Evolutionary conservation across 2,113 vertebrate genomes (phyloP), one percentile per base, ranked within the genome.

Genomic region (Perca fluviatilis): DNA sequence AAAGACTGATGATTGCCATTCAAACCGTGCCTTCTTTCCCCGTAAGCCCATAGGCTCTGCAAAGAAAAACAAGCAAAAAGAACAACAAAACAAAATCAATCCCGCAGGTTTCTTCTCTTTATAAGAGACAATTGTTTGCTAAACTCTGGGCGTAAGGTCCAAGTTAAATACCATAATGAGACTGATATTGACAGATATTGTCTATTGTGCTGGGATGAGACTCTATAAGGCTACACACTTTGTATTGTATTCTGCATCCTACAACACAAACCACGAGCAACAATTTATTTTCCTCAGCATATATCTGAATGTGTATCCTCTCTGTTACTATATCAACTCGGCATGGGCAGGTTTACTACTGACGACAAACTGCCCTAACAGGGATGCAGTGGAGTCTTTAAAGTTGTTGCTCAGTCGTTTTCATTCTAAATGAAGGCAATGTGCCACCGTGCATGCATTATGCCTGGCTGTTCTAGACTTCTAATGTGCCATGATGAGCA

Each of bases 1-100:
- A 84, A 84, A 87, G 82, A 90, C 76, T 76, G 85, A 90, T 81
- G 84, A 88, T 83, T 89, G 74, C 65, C 77, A 80, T 83, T 87
- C 86, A 89, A 60, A 71, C 64, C 36, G 7, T 53, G 63, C 49
- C 30, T 74, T 67, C 49, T 25, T 21, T 63, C 23, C 47, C 66
- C 6, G 19, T 27, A 50, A 74, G 78, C 30, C 33, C 56, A 36
- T 1, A 75, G 63, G n/a, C 54, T 56, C 65, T 75, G 53, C 25
- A 49, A 21, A 57, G 25, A 47, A 40, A 83, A 61, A 69, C 21
- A 68, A 61, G 62, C 18, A 75, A 56, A 16, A 73, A 30, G 7
- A 49, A 53, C 23, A 50, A 78, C 6, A 70, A 60, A 62, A 69
- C 9, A 68, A 54, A 88, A 27, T 58, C 14, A 67, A 54, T 51